phyloP scores from a whole-genome alignment of 2,888 invertebrate species.

The Philhelius pedissequus region DNA sequence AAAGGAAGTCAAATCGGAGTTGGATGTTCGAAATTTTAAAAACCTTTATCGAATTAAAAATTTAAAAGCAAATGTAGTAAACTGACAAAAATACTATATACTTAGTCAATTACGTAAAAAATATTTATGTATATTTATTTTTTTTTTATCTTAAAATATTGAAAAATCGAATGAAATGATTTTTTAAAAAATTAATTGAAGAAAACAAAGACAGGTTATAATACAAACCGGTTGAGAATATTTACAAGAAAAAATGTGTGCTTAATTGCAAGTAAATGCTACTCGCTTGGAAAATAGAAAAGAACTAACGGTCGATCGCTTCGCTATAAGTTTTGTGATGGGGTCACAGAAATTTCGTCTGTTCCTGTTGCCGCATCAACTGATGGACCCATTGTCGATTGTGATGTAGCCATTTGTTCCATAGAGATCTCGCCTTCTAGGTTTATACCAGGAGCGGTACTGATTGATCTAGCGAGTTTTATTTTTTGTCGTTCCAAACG shows the following conservation, averaged over 20 bases:
- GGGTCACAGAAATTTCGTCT: constrained; percentile 6
- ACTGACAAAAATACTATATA: not conserved
- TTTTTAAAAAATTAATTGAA: not conserved
- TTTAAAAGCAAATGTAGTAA: not conserved
- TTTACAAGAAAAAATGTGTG: constrained; percentile 10
- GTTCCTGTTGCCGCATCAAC: not conserved
- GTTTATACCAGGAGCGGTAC: constrained; percentile 75
- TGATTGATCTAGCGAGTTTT: constrained; percentile 81
- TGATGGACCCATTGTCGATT: not conserved
- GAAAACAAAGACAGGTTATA: not conserved
- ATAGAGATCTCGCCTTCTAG: constrained; percentile 57
- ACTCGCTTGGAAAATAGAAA: constrained; percentile 63
- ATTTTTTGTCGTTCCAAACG: constrained; percentile 83
- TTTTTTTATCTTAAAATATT: not conserved
- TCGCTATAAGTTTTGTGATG: constrained; percentile 57
- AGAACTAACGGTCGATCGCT: constrained; percentile 49
- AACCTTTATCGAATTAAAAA: too few species aligned
- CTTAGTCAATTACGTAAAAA: constrained; percentile 17
- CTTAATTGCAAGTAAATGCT: constrained; percentile 20
- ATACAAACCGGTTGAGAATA: constrained; percentile 8
- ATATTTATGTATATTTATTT: not conserved
- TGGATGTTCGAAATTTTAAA: too few species aligned
- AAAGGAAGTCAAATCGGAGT: too few species aligned
- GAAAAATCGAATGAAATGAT: not conserved
- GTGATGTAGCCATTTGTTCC: constrained; percentile 42